Evolutionary conservation across 2,113 vertebrate species (phyloP).

Genomic region (Chrysochloris asiatica): DNA sequence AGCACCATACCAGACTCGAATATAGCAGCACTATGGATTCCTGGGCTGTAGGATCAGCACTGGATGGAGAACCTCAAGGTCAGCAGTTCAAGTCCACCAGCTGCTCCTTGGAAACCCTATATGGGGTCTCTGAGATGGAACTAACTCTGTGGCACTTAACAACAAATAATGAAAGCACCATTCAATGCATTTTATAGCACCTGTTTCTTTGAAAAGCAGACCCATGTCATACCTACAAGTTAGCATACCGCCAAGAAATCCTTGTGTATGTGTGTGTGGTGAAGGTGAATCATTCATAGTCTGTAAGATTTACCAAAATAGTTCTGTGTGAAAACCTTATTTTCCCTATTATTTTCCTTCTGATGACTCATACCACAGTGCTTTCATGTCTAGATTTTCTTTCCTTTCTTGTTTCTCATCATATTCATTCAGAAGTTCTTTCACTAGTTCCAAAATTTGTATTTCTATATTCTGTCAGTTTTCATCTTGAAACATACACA

Average conservation of each 20-base stretch:
- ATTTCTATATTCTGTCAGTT: slow-evolving; percentile 78
- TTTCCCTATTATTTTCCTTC: neutral
- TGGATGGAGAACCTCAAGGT: too few relatives aligned
- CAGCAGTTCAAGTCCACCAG: too few relatives aligned
- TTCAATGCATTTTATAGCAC: slow-evolving; percentile 18
- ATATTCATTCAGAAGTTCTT: slow-evolving; percentile 48
- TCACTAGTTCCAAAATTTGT: slow-evolving; percentile 58
- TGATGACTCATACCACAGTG: slow-evolving; percentile 32
- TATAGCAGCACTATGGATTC: too few relatives aligned
- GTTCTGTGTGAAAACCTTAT: slow-evolving; percentile 45
- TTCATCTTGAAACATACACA: slow-evolving; percentile 77
- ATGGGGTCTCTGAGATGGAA: too few relatives aligned
- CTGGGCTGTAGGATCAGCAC: too few relatives aligned
- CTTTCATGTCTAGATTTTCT: slow-evolving; percentile 59
- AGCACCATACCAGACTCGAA: too few relatives aligned
- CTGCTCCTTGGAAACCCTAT: too few relatives aligned
- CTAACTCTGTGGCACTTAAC: neutral
- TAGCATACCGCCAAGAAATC: slow-evolving; percentile 38
- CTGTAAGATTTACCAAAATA: slow-evolving; percentile 41
- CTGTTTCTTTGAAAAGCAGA: slow-evolving; percentile 52
- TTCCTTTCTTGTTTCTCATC: slow-evolving; percentile 69
- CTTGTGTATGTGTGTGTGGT: neutral
- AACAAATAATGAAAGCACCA: neutral
- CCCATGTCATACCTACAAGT: neutral
- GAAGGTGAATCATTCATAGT: slow-evolving; percentile 7